Evolutionary conservation across 2,888 invertebrate genomes (phyloP), one percentile per base, ranked within the genome.

Genomic region (Lydus trimaculatus): DNA sequence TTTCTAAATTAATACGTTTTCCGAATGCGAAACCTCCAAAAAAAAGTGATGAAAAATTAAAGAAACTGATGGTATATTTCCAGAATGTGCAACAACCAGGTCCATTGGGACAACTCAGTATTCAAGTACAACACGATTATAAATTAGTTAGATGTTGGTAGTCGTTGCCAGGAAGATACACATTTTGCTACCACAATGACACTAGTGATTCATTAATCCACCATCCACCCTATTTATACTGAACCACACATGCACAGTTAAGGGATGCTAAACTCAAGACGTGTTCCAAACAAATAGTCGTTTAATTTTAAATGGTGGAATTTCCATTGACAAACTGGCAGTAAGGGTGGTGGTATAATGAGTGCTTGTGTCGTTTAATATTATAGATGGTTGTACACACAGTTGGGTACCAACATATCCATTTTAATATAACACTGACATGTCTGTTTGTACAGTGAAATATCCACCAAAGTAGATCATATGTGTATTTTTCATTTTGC

Each of bases 111-210:
- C 25, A 52, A 23, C 20, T 25, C 52, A 52, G 23, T 8, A 25
- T 43, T 43, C 17, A 17, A 17, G 60, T 23, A 58, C 28, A 48
- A 17, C 59, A 61, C 58, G 68, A 65, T 65, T 68, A 62, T 68
- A 65, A 68, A 68, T 68, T 62, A 68, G 65, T 39, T 68, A 25
- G 13, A 63, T 25, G 63, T 63, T 48, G 56, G 48, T 43, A 13
- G 63, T 58, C n/a, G 56, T 39, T 63, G 39, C 20, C 59, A 63
- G 61, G 61, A 64, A 64, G 64, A 68, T 64, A 68, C 68, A 68
- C 64, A 61, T 67, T 67, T 67, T 67, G 61, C 20, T 23, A 67
- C 67, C 68, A 63, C 68, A 68, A 64, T 58, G 68, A 68, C 68
- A 61, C 31, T 43, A 58, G 56, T 67, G 67, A 67, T 67, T 67